These are phyloP conservation scores for Pimpla rufipes DNA, from an alignment of 2,888 invertebrate genomes.

Conservation along the genomic window DNA sequence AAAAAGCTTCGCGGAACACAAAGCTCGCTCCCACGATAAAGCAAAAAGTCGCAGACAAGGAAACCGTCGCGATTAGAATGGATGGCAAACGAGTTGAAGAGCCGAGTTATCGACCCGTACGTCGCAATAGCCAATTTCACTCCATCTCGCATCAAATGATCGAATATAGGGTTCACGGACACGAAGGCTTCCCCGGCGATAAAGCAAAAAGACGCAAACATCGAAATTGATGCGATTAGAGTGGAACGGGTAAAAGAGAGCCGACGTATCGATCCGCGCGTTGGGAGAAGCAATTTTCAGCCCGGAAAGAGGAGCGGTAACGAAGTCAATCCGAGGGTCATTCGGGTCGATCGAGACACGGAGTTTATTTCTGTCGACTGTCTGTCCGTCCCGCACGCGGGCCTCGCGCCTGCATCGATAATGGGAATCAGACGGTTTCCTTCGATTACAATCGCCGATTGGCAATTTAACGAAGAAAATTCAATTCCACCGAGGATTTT, in stretches of 20 bases:
- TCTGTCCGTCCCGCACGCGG: no score
- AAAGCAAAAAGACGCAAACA: conserved; percentile 3
- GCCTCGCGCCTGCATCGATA: neutral
- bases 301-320: conserved; percentile 62
- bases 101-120: neutral
- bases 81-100: neutral
- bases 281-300: conserved; percentile 50
- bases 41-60: neutral
- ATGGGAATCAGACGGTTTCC: neutral
- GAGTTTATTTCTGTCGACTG: neutral
- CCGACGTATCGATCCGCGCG: neutral
- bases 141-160: neutral
- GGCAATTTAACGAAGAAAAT: conserved; percentile 2
- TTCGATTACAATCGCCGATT: conserved; percentile 2
- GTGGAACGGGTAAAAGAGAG: neutral
- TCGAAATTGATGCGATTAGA: conserved; percentile 13
- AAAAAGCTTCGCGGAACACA: no score
- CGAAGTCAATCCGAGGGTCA: conserved; percentile 55
- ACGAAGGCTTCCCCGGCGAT: neutral
- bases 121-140: neutral
- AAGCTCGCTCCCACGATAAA: no score
- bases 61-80: neutral
- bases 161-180: neutral
- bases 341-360: conserved; percentile 13
- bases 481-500: neutral